Evolutionary conservation across 2,888 invertebrate genomes (phyloP).

Genomic region (Eueremaeus valkanovi): DNA sequence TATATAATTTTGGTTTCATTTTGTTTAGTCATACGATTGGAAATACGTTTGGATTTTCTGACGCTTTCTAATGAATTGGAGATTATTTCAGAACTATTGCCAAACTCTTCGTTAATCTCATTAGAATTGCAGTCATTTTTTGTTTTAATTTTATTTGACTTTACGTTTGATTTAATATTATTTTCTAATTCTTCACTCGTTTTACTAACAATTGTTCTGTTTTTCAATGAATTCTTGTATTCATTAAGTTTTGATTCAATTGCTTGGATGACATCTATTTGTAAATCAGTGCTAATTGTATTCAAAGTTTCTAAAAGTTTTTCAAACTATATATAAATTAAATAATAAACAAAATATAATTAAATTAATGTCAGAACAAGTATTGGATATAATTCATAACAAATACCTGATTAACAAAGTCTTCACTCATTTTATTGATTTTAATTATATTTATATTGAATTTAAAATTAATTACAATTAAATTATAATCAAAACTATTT

Average conservation of each 20-base stretch:
- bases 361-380: background rate
- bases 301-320: constrained; percentile 2
- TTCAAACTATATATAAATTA: background rate
- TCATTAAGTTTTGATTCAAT: background rate
- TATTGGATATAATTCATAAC: background rate
- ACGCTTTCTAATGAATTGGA: background rate
- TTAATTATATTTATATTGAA: no score
- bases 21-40: background rate
- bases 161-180: background rate
- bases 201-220: background rate
- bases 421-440: background rate
- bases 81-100: background rate
- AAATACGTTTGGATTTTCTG: constrained; percentile 8
- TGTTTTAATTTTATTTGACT: background rate
- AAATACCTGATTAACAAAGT: background rate
- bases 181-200: background rate
- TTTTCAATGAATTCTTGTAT: background rate
- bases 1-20: no score
- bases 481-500: no score
- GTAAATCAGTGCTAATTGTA: background rate
- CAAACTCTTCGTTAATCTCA: background rate
- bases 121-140: background rate
- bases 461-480: no score
- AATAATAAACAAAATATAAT: background rate
- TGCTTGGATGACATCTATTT: background rate